Conservation (phyloP, 64 coral and sea anemone species). For the Stichodactyla mertensii region DNA sequence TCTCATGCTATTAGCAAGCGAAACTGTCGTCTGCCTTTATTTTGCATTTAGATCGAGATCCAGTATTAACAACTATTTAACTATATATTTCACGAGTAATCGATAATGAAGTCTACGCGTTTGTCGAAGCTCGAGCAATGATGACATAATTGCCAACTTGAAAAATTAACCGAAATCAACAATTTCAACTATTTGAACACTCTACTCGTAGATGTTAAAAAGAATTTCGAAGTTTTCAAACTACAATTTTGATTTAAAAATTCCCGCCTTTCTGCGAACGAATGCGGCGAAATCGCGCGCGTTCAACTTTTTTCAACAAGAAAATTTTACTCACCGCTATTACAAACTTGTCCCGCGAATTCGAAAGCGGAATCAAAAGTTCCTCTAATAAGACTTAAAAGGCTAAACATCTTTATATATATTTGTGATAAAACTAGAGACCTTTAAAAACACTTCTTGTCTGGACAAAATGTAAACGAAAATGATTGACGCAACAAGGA, state of each 20-base stretch:
- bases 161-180: background rate
- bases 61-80: no score
- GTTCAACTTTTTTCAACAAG: background rate
- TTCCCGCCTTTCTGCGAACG: no score
- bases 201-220: no score
- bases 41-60: no score
- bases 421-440: background rate
- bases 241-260: no score
- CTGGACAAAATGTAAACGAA: background rate
- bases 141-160: background rate
- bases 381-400: background rate
- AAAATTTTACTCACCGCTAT: background rate
- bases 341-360: background rate
- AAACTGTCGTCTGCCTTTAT: no score
- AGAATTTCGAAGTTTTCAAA: no score
- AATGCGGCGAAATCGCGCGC: background rate
- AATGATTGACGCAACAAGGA: background rate
- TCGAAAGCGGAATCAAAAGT: background rate
- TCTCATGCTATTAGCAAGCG: no score
- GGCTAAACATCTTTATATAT: background rate
- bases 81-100: no score
- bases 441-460: background rate
- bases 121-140: background rate
- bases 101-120: background rate
- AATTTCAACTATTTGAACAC: background rate